These are phyloP conservation scores for Drosophila pandora DNA, from an alignment of 1,140 invertebrate genomes.

Conservation along the genomic window DNA sequence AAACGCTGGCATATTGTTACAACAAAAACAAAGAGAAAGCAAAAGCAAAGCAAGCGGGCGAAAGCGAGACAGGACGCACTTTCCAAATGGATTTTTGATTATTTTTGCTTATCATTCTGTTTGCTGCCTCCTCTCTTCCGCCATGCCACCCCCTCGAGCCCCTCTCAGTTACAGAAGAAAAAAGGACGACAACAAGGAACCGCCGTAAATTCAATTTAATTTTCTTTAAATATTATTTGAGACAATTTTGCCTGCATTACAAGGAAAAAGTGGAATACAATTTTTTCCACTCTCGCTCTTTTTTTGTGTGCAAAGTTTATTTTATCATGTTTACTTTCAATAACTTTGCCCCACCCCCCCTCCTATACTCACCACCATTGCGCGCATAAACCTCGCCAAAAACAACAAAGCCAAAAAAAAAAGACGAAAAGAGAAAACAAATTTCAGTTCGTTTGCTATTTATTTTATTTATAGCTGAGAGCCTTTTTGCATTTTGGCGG, in stretches of 20 bases:
- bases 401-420: conserved; percentile 25
- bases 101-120: conserved; percentile 74
- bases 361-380: conserved; percentile 30
- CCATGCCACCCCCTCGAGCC: too few relatives aligned
- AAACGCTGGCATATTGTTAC: conserved; percentile 69
- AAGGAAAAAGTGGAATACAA: conserved; percentile 33
- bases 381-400: conserved; percentile 58
- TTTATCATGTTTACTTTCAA: conserved; percentile 81
- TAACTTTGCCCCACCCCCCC: conserved; percentile 49
- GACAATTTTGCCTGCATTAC: conserved; percentile 74
- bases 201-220: conserved; percentile 79
- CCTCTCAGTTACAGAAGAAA: not conserved
- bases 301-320: conserved; percentile 36
- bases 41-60: not conserved
- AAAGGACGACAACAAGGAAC: conserved; percentile 33
- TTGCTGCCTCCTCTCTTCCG: conserved; percentile 15
- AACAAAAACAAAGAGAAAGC: conserved; percentile 27
- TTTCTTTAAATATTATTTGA: conserved; percentile 82
- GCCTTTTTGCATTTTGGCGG: conserved; percentile 65
- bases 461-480: conserved; percentile 77
- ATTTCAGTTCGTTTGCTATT: conserved; percentile 62
- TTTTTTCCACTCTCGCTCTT: conserved; percentile 27
- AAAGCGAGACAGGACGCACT: conserved; percentile 58
- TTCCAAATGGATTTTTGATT: conserved; percentile 80
- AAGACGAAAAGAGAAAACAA: conserved; percentile 22